Evolutionary conservation across 1,140 invertebrate genomes (phyloP), one percentile per base, ranked within the genome.

Genomic region (Nomia melanderi): DNA sequence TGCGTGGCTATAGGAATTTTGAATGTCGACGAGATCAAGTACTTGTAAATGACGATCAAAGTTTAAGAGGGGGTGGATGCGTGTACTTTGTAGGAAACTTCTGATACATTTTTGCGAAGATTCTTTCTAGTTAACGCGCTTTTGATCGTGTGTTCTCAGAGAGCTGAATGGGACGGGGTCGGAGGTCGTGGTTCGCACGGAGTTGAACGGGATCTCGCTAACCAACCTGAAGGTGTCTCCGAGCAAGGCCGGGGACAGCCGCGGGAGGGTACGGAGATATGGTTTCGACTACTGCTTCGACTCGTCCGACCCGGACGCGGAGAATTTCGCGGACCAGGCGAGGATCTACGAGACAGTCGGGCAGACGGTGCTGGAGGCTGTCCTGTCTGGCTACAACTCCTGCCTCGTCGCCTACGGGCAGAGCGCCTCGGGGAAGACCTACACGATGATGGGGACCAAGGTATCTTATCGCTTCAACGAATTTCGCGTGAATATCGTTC

Each of bases 331-430:
- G 29, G 93, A 93, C 71, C 96, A 97, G 91, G 92, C 93, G 88
- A 94, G 92, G 88, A 92, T 97, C 53, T 96, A 95, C 86, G 87
- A 94, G 47, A 93, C 93, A 23, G 91, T 96, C 59, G 96, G 96
- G 25, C 88, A 91, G n/a, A 93, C 95, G 62, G 93, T 96, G 5
- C 89, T 96, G 53, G 89, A 93, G 50, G 92, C 93, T 20, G 85
- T 95, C 36, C 92, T 93, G 57, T 89, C 90, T 1, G 93, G 95
- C 0, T 93, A 93, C 69, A 95, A 95, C 81, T 93, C 94, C 12
- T 95, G 95, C 86, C 92, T 96, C 27, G 92, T 97, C 81, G 95
- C 96, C 8, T 96, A 97, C 84, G 96, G 96, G n/a, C 96, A 96
- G 89, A 96, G 95, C 81, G 95, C 96, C 0, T 95, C 96, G 0